Evolutionary conservation across 2,113 vertebrate species (phyloP).

Genomic region (Hydrochoerus hydrochaeris): DNA sequence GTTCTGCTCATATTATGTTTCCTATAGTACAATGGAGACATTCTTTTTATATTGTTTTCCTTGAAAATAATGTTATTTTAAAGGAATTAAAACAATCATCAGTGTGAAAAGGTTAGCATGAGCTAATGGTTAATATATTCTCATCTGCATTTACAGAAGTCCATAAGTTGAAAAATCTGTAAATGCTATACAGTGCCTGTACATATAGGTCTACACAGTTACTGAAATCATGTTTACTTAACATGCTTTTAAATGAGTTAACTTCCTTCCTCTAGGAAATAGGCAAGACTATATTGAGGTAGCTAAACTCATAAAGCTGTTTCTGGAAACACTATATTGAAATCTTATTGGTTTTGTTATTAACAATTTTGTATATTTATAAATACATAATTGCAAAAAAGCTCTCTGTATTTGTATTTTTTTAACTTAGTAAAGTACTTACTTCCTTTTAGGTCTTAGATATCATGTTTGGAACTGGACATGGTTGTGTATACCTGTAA

Average conservation of each 20-base stretch:
- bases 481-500: neutral
- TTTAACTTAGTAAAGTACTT: neutral
- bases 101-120: neutral
- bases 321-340: neutral
- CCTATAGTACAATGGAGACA: neutral
- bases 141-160: slow-evolving; percentile 17
- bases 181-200: neutral
- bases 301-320: neutral
- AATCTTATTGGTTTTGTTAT: slow-evolving; percentile 4
- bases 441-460: neutral
- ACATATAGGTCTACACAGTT: neutral
- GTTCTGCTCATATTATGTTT: neutral
- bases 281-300: neutral
- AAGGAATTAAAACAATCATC: slow-evolving; percentile 15
- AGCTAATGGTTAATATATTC: neutral
- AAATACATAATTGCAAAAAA: slow-evolving; percentile 12
- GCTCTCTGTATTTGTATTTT: neutral
- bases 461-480: neutral
- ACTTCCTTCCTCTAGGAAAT: neutral
- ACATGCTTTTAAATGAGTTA: neutral
- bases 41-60: neutral
- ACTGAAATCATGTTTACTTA: slow-evolving; percentile 42
- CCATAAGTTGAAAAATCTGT: neutral
- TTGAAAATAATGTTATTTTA: slow-evolving; percentile 26
- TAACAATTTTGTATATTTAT: neutral